These are phyloP conservation scores for Chrysolina haemoptera DNA, from an alignment of 2,888 invertebrate species.

Conservation along the genomic window DNA sequence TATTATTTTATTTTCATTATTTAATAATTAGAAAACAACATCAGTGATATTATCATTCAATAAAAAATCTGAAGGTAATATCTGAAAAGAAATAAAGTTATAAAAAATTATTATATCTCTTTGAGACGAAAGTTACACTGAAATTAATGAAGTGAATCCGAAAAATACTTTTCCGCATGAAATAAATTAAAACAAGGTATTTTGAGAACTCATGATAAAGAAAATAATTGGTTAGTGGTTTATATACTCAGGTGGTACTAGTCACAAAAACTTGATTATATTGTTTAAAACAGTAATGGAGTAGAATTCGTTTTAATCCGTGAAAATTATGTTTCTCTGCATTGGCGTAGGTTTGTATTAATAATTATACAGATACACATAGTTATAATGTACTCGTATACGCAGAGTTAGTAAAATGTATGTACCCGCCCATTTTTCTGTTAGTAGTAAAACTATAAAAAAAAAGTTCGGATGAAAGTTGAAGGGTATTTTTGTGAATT, in stretches of 20 bases:
- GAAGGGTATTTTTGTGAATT: no score
- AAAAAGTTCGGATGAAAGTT: no score
- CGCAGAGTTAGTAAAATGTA: no score
- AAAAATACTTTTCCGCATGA: conserved; percentile 36
- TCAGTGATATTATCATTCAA: background rate
- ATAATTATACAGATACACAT: background rate
- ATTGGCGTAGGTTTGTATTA: conserved; percentile 19
- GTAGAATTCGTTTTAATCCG: conserved; percentile 22
- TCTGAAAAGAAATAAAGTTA: background rate
- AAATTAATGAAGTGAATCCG: conserved; percentile 26
- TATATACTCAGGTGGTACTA: conserved; percentile 31
- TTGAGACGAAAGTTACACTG: conserved; percentile 4
- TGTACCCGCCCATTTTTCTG: no score
- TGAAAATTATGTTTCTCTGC: conserved; percentile 22
- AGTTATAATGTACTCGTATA: background rate
- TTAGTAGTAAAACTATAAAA: no score
- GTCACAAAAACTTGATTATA: conserved; percentile 37
- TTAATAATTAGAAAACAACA: background rate
- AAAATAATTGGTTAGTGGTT: conserved; percentile 39
- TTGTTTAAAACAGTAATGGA: conserved; percentile 33
- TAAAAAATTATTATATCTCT: background rate
- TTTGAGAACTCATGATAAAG: conserved; percentile 13
- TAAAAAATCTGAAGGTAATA: background rate
- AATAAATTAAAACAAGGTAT: conserved; percentile 30
- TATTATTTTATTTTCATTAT: background rate